A percentile compares a stretch with the other conserved stretches of the same genome.
Evolutionary conservation across 2,113 vertebrate species (phyloP).

Genomic region (Rhinoderma darwinii): DNA sequence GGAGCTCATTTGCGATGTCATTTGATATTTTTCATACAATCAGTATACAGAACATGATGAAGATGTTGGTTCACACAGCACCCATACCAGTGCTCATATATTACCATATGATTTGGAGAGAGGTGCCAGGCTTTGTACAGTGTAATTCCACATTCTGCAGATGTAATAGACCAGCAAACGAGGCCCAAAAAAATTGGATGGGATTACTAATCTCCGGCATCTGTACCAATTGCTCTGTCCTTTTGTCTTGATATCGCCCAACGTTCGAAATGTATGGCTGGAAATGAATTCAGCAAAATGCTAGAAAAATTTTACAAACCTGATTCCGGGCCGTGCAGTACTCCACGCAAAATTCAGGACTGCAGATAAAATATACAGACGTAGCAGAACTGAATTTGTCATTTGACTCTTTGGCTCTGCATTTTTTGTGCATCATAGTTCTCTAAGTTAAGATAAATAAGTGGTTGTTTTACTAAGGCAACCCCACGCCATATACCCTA

Average conservation of each 20-base stretch:
- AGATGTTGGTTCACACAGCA: not conserved
- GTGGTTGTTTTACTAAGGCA: too few species aligned
- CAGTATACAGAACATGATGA: constrained; percentile 18
- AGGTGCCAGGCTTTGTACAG: not conserved
- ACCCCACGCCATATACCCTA: too few species aligned
- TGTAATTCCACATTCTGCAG: constrained; percentile 28
- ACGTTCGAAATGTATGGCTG: not conserved
- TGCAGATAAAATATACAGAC: not conserved
- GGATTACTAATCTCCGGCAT: constrained; percentile 22
- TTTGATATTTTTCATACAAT: constrained; percentile 55
- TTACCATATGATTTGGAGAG: constrained; percentile 46
- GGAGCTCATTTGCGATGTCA: constrained; percentile 38
- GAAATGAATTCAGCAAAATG: not conserved
- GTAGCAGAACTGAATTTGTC: too few species aligned
- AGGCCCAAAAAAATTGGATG: not conserved
- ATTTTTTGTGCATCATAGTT: too few species aligned
- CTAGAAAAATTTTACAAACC: not conserved
- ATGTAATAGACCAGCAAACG: constrained; percentile 37
- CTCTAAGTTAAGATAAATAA: too few species aligned
- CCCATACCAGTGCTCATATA: not conserved
- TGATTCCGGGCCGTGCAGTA: too few species aligned
- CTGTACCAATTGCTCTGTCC: not conserved
- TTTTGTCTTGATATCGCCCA: not conserved
- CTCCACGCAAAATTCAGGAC: too few species aligned
- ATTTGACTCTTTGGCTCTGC: too few species aligned